Percentiles rank a stretch among this genome's conserved stretches.
Evolutionary conservation across 37 sponge, comb jelly and placozoan species (phyloP).

Genomic region (Oopsacas minuta): DNA sequence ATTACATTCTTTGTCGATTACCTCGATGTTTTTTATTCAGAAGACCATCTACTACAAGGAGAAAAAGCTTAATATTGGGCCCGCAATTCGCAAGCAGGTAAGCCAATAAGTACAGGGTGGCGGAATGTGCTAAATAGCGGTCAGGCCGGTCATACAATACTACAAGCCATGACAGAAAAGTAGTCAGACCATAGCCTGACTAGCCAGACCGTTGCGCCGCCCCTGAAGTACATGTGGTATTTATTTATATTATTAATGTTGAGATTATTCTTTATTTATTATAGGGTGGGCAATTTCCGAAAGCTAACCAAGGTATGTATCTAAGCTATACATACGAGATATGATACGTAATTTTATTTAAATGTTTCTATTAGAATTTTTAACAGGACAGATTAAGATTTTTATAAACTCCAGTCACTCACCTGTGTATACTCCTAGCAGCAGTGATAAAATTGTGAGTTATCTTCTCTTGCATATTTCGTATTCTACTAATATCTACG

Average conservation of each 20-base stretch:
- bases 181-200: too few species aligned
- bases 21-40: not conserved
- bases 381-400: not conserved
- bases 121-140: too few species aligned
- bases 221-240: too few species aligned
- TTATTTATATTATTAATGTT: too few species aligned
- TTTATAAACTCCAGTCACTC: not conserved
- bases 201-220: too few species aligned
- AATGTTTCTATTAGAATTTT: not conserved
- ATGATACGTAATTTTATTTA: not conserved
- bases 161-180: too few species aligned
- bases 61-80: conserved; percentile 6
- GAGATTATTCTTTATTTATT: not conserved
- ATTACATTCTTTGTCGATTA: too few species aligned
- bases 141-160: too few species aligned
- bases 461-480: too few species aligned
- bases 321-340: not conserved
- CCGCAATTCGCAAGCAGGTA: conserved; percentile 1
- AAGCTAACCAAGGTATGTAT: conserved; percentile 1
- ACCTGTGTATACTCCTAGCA: not conserved
- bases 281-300: conserved; percentile 9
- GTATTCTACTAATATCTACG: too few species aligned
- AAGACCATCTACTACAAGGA: conserved; percentile 1
- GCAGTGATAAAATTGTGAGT: conserved; percentile 1
- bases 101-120: too few species aligned